phyloP scores from a whole-genome alignment of 92 coral and sea anemone species.

The Metridium senile region DNA sequence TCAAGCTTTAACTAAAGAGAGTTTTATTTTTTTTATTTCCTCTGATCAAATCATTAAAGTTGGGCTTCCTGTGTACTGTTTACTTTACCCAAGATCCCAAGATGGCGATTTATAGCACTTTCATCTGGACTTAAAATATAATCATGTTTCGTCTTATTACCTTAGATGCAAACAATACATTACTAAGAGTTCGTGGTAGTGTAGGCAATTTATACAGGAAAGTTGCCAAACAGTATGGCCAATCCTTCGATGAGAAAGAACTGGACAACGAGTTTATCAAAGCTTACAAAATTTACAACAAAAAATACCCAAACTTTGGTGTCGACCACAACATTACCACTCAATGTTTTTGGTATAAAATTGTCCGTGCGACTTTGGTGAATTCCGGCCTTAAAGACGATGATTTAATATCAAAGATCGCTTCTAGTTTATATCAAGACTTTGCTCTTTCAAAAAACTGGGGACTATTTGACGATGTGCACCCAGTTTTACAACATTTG shows the following conservation, averaged over 20 bases:
- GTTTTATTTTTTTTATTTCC: no score
- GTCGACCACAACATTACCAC: conserved; percentile 49
- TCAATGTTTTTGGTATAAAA: conserved; percentile 72
- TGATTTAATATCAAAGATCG: conserved; percentile 40
- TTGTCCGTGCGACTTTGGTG: conserved; percentile 62
- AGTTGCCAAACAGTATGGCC: conserved; percentile 62
- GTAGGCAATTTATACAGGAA: conserved; percentile 76
- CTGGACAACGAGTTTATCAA: conserved; percentile 60
- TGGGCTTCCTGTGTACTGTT: no score
- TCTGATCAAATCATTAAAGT: no score
- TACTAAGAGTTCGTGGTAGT: conserved; percentile 76
- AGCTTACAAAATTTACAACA: conserved; percentile 56
- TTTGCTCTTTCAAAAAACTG: conserved; percentile 57
- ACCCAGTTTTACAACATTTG: conserved; percentile 58
- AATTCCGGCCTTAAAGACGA: conserved; percentile 56
- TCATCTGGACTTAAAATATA: no score
- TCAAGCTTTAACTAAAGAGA: no score
- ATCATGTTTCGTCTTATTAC: conserved; percentile 73
- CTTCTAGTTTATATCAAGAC: conserved; percentile 57
- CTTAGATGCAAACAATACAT: conserved; percentile 83
- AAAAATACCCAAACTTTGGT: conserved; percentile 79
- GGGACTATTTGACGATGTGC: conserved; percentile 80
- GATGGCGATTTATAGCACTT: no score
- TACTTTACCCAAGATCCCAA: no score
- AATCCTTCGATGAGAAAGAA: conserved; percentile 33